A percentile compares a stretch with the other conserved stretches of the same genome.
Conservation (phyloP, 2,113 vertebrate species). For the Xiphophorus couchianus region DNA sequence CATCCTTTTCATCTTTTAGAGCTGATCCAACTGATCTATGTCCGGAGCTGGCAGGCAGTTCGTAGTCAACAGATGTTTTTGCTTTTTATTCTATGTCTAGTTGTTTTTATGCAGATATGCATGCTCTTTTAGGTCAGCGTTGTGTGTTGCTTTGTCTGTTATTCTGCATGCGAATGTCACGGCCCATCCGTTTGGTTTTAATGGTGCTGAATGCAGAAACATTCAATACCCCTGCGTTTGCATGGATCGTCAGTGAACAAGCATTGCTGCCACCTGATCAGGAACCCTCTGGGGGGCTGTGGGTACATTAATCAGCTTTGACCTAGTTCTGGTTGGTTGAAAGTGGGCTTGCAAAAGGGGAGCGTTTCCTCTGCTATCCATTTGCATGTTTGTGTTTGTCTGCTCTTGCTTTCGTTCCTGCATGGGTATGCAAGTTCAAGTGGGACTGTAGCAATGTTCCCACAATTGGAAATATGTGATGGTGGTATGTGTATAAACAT, state of each 20-base stretch:
- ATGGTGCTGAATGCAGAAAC: not conserved
- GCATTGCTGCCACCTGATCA: slow-evolving; percentile 71
- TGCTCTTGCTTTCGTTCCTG: slow-evolving; percentile 32
- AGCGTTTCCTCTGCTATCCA: slow-evolving; percentile 62
- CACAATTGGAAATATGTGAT: too few relatives aligned
- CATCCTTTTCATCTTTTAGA: slow-evolving; percentile 23
- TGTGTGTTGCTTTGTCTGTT: not conserved
- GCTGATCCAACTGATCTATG: not conserved
- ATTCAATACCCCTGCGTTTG: slow-evolving; percentile 38
- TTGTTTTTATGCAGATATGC: not conserved
- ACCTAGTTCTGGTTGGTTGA: slow-evolving; percentile 78
- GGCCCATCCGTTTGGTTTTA: not conserved
- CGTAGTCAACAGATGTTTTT: not conserved
- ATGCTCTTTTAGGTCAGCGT: not conserved
- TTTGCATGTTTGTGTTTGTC: slow-evolving; percentile 8
- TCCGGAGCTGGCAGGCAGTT: slow-evolving; percentile 4
- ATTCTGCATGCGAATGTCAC: not conserved
- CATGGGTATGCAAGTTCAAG: slow-evolving; percentile 23
- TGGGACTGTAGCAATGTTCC: slow-evolving; percentile 1
- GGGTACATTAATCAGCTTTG: slow-evolving; percentile 80
- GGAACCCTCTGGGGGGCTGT: slow-evolving; percentile 67
- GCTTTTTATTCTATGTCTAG: not conserved
- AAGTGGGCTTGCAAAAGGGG: slow-evolving; percentile 54
- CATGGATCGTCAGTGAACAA: slow-evolving; percentile 56
- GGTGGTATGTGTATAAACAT: too few relatives aligned